Percentiles rank a stretch among this genome's conserved stretches.
phyloP scores from a whole-genome alignment of 2,888 invertebrate genomes.

The Pocota personata region DNA sequence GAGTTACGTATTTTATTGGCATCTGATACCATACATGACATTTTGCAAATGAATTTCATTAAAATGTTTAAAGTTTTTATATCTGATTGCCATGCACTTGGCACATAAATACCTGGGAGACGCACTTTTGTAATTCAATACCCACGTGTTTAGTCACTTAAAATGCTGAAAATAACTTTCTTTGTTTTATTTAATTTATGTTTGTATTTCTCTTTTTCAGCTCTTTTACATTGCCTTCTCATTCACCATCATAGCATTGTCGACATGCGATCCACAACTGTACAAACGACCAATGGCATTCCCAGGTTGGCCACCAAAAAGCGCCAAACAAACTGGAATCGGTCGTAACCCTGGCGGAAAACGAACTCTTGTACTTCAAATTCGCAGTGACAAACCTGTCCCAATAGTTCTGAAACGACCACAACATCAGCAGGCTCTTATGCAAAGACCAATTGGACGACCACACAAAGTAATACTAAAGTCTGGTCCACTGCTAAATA shows the following conservation, averaged over 20 bases:
- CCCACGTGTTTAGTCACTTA: constrained; percentile 70
- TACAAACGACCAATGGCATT: constrained; percentile 78
- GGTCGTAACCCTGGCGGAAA: constrained; percentile 74
- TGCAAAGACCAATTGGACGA: constrained; percentile 53
- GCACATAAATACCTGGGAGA: constrained; percentile 28
- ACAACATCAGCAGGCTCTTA: constrained; percentile 71
- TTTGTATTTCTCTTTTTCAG: constrained; percentile 30
- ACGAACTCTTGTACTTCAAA: constrained; percentile 81
- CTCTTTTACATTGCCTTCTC: constrained; percentile 56
- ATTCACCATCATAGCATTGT: constrained; percentile 74
- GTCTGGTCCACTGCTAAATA: constrained; percentile 28
- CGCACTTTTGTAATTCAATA: constrained; percentile 21
- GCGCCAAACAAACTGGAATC: constrained; percentile 76
- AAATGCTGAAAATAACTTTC: constrained; percentile 56
- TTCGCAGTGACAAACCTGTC: constrained; percentile 81
- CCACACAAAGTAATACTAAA: constrained; percentile 72
- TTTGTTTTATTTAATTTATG: constrained; percentile 1
- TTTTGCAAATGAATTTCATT: constrained; percentile 10
- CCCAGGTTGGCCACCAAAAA: constrained; percentile 78
- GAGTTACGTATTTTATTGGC: constrained; percentile 29
- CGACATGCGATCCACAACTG: constrained; percentile 76
- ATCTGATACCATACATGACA: background rate
- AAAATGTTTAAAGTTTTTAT: constrained; percentile 10
- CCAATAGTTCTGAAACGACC: constrained; percentile 80
- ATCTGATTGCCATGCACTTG: constrained; percentile 36